Conservation (phyloP, 2,888 invertebrate genomes). For the Seira musarum region DNA sequence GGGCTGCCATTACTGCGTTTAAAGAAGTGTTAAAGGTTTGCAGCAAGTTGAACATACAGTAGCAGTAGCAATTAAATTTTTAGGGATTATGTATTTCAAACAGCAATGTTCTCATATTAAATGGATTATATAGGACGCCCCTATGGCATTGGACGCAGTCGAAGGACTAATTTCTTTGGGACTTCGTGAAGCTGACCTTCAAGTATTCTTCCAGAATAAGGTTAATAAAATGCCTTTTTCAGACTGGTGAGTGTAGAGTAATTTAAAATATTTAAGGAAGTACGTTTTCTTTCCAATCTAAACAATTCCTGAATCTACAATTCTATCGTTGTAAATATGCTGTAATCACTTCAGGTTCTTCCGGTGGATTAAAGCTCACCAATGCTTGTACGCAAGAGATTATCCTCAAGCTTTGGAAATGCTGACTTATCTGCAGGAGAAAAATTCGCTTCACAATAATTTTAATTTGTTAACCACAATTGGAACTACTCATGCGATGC, state of each 20-base stretch:
- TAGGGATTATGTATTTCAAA: too few relatives aligned
- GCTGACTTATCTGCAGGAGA: constrained; percentile 80
- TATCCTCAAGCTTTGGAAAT: constrained; percentile 80
- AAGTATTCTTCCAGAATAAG: constrained; percentile 80
- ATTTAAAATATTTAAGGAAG: too few relatives aligned
- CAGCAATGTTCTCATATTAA: background rate
- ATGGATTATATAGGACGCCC: constrained; percentile 76
- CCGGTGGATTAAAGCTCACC: constrained; percentile 74
- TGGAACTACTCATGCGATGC: constrained; percentile 82
- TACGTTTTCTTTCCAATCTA: constrained; percentile 1
- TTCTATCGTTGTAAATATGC: constrained; percentile 1
- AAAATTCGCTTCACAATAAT: constrained; percentile 79
- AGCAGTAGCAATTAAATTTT: background rate
- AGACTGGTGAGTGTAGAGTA: constrained; percentile 76
- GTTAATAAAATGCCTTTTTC: constrained; percentile 72
- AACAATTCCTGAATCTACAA: background rate
- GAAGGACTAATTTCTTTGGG: constrained; percentile 82
- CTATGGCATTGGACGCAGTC: constrained; percentile 83
- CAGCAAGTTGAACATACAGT: constrained; percentile 15
- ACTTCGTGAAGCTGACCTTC: constrained; percentile 82
- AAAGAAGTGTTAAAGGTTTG: constrained; percentile 83
- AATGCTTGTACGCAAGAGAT: constrained; percentile 79
- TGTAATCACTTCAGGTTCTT: constrained; percentile 56
- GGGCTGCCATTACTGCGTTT: constrained; percentile 82
- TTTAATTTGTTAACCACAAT: constrained; percentile 79